Evolutionary conservation across 2,797 vertebrate genomes (phyloP).

Genomic region (Chelidonichthys spinosus): DNA sequence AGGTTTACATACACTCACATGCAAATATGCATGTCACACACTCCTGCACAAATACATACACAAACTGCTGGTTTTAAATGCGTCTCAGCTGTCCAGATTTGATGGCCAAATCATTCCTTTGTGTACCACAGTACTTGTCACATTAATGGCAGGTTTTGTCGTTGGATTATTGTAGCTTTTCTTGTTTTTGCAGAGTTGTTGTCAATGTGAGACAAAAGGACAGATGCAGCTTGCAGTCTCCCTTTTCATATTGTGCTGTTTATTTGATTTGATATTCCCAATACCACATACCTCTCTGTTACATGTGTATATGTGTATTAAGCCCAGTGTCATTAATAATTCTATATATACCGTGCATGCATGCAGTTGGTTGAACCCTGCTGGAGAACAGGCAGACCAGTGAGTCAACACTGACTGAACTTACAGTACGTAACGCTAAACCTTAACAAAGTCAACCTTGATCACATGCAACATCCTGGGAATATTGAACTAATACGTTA

Average conservation of each 20-base stretch:
- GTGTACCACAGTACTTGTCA: background rate
- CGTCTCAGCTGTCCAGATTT: background rate
- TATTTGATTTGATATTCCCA: background rate
- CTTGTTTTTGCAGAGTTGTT: background rate
- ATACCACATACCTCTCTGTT: background rate
- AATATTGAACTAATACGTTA: too few species aligned
- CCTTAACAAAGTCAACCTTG: background rate
- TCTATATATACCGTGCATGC: background rate
- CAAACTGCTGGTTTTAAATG: conserved; percentile 3
- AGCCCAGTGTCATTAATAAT: background rate
- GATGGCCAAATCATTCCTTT: conserved; percentile 25
- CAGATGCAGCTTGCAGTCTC: background rate
- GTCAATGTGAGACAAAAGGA: background rate
- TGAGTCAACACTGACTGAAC: background rate
- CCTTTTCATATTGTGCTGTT: background rate
- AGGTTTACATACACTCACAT: background rate
- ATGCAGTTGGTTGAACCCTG: background rate
- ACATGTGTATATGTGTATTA: background rate
- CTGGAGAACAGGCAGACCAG: background rate
- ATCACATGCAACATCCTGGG: background rate
- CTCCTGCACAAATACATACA: background rate
- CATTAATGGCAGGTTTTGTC: background rate
- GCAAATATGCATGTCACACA: background rate
- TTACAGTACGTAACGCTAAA: background rate
- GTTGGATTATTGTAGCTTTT: background rate